phyloP scores from a whole-genome alignment of 2,113 vertebrate species.

The Suricata suricatta region DNA sequence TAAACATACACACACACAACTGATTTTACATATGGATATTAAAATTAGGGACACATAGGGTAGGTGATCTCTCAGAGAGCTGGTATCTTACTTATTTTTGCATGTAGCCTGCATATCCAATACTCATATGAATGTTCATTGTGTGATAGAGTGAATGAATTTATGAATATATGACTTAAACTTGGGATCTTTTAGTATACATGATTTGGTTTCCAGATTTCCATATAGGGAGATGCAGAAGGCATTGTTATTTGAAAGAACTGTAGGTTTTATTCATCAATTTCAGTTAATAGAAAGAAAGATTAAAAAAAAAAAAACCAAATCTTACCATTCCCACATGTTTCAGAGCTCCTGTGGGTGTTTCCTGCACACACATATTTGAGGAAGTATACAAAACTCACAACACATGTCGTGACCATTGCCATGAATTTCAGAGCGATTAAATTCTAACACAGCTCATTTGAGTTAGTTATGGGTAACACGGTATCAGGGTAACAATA shows the following conservation, averaged over 20 bases:
- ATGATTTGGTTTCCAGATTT: conserved; percentile 9
- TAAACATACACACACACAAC: not conserved
- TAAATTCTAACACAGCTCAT: not conserved
- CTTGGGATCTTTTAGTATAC: not conserved
- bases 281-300: conserved; percentile 33
- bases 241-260: not conserved
- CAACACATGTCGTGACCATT: not conserved
- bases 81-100: conserved; percentile 10
- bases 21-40: not conserved
- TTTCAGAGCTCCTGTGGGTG: not conserved
- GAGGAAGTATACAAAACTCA: not conserved
- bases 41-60: not conserved
- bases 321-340: not conserved
- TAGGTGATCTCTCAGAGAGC: not conserved
- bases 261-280: not conserved
- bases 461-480: not conserved
- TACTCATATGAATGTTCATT: not conserved
- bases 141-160: not conserved
- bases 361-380: not conserved
- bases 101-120: not conserved
- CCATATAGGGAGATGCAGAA: not conserved
- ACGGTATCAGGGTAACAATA: not conserved
- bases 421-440: not conserved
- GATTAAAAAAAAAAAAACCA: conserved; percentile 14
- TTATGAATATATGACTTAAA: conserved; percentile 1